Evolutionary conservation across 1,140 invertebrate genomes (phyloP), one percentile per base, ranked within the genome.

Genomic region (Drosophila virilis): DNA sequence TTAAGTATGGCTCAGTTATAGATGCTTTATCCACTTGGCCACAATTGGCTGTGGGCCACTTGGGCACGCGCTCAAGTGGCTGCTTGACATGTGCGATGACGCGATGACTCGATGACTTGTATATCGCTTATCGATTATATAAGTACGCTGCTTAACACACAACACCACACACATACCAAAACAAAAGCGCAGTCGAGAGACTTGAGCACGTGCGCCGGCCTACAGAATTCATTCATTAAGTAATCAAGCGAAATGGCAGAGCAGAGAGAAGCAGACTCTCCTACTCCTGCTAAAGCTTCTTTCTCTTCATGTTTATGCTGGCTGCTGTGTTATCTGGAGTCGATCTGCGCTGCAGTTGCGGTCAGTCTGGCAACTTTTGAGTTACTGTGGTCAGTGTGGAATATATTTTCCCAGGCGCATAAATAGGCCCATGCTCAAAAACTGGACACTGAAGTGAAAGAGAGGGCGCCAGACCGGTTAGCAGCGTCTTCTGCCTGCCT

Each of bases 331-430:
- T 68, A 74, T 74, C 71, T 28, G 54, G 54, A 50, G 17, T 60
- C 55, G 64, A 74, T 74, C 71, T 71, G 43, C 17, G 51, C 43
- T 52, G 60, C 68, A 66, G 55, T 54, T 72, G 69, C 42, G 72
- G 72, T 74, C 66, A 74, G 57, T 61, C 65, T 60, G 60, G 46
- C 35, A 51, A 62, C 12, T 51, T 62, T 62, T 48, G 57, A 33
- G 42, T 54, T 50, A 9, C 48, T 65, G 65, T 52, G 65, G 71
- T 69, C 66, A 64, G 58, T 32, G 22, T 37, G 35, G 59, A 75
- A 73, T 69, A 59, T 61, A 68, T 77, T 77, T 77, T 77, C 74
- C 74, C 74, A 77, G 70, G 74, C 74, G 70, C 74, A 77, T 77
- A 77, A 77, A 74, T 77, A 73, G 73, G 58, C 51, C 58, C 32